Evolutionary conservation across 2,888 invertebrate genomes (phyloP).

Genomic region (Panorpa germanica): DNA sequence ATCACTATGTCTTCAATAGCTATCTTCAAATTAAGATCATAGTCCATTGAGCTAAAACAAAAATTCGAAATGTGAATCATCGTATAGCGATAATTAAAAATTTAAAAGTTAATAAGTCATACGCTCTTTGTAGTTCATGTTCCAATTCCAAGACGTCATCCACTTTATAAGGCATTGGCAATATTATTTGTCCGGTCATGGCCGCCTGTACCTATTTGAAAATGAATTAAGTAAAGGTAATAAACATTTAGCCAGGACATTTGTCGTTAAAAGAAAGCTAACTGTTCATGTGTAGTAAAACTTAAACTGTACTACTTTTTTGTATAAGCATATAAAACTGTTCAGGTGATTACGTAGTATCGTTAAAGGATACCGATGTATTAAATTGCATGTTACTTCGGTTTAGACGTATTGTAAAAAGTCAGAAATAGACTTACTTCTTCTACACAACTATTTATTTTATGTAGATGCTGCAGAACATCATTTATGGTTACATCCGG

Average conservation of each 20-base stretch:
- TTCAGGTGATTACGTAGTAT: no score
- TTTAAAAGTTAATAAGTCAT: slow-evolving; percentile 13
- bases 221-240: background rate
- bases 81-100: background rate
- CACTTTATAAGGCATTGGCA: slow-evolving; percentile 69
- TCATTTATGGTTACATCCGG: slow-evolving; percentile 52
- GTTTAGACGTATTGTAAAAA: no score
- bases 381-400: no score
- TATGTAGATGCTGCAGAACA: slow-evolving; percentile 46
- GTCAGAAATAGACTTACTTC: slow-evolving; percentile 27
- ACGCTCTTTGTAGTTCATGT: slow-evolving; percentile 25
- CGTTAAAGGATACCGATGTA: no score
- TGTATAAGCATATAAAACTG: no score
- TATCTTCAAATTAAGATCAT: slow-evolving; percentile 53
- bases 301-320: no score
- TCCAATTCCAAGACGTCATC: slow-evolving; percentile 45
- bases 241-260: background rate
- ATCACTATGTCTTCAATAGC: slow-evolving; percentile 72
- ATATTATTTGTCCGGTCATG: slow-evolving; percentile 65
- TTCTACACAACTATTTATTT: slow-evolving; percentile 47
- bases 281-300: slow-evolving; percentile 1
- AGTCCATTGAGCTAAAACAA: slow-evolving; percentile 23
- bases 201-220: slow-evolving; percentile 47
- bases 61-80: slow-evolving; percentile 2
- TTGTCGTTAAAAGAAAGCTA: background rate